Percentiles rank a stretch among this genome's conserved stretches.
phyloP scores from a whole-genome alignment of 2,888 invertebrate genomes.

The Amitus sp. region DNA sequence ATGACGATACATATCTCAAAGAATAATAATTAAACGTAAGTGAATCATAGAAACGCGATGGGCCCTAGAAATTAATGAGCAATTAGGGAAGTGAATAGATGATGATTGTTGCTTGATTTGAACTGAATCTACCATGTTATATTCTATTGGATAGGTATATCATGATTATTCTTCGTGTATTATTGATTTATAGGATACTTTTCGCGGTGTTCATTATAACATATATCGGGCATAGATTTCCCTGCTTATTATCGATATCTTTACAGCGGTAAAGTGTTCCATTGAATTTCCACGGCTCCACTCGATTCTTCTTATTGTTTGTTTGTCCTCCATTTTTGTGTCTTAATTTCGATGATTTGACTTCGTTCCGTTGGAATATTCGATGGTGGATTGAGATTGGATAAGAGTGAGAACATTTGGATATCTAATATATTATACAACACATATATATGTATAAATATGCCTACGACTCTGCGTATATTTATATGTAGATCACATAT shows the following conservation, averaged over 20 bases:
- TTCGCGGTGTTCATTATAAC: conserved; percentile 30
- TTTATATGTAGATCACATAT: no score
- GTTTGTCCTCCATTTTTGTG: neutral
- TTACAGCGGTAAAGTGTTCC: conserved; percentile 17
- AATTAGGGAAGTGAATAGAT: conserved; percentile 49
- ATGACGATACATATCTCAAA: conserved; percentile 66
- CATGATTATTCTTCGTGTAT: conserved; percentile 40
- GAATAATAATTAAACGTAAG: conserved; percentile 65
- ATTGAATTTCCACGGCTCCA: conserved; percentile 15
- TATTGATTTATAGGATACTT: conserved; percentile 44
- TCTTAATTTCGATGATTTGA: neutral
- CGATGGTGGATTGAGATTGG: conserved; percentile 54
- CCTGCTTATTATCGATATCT: conserved; percentile 21
- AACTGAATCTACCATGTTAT: conserved; percentile 64
- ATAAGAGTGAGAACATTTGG: conserved; percentile 59
- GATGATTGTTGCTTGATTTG: conserved; percentile 65
- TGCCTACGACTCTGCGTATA: no score
- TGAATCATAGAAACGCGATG: conserved; percentile 48
- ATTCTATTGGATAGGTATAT: conserved; percentile 64
- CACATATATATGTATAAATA: conserved; percentile 44
- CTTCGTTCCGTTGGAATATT: conserved; percentile 24
- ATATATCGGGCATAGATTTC: conserved; percentile 19
- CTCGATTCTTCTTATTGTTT: conserved; percentile 13
- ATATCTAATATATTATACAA: conserved; percentile 55
- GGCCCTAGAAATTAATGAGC: conserved; percentile 34